Evolutionary conservation across 2,113 vertebrate species (phyloP).

Genomic region (Illadopsis cleaveri): DNA sequence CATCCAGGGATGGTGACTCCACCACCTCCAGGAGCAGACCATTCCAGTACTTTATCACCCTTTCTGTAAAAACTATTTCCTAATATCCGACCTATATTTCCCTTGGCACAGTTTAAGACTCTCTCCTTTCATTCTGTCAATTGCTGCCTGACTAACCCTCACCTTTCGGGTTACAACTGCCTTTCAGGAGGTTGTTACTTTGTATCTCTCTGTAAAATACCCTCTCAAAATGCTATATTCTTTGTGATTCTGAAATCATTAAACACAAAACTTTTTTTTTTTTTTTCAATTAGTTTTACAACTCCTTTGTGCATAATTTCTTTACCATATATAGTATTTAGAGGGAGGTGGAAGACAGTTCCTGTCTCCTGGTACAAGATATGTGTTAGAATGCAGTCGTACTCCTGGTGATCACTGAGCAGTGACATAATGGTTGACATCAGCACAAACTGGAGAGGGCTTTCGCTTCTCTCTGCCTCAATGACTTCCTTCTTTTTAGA

Average conservation of each 20-base stretch:
- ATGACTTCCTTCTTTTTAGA: not conserved
- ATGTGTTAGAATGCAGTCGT: fast-evolving
- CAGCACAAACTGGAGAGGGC: fast-evolving
- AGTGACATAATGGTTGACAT: not conserved
- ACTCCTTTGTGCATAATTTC: not conserved
- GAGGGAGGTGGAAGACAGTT: not conserved
- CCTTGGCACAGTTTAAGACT: not conserved
- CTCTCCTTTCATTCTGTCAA: not conserved
- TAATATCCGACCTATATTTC: not conserved
- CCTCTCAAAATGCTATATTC: not conserved
- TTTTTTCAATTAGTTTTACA: not conserved
- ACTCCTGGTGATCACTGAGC: not conserved
- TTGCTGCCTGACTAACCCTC: not conserved
- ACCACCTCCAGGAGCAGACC: not conserved
- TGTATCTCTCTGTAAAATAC: not conserved
- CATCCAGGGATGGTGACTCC: not conserved
- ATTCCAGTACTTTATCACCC: not conserved
- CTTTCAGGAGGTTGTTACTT: not conserved
- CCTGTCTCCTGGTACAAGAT: not conserved
- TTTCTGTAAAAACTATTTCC: not conserved
- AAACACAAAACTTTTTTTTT: not conserved
- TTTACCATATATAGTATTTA: not conserved
- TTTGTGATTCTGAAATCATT: not conserved
- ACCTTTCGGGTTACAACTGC: not conserved
- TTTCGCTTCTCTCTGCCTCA: not conserved